phyloP scores from a whole-genome alignment of 1,140 invertebrate species.

The Papilio aristodemus region DNA sequence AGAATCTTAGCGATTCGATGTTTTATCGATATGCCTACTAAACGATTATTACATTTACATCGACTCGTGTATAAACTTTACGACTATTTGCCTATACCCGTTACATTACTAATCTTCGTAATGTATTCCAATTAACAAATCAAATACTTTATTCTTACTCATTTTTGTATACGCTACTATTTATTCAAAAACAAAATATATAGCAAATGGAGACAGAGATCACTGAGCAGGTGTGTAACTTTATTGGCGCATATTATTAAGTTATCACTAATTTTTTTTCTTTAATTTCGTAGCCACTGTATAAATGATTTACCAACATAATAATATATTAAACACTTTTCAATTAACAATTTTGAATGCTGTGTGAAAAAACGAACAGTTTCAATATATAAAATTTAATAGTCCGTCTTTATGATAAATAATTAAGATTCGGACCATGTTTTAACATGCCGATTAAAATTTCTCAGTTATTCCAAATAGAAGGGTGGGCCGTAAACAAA shows the following conservation, averaged over 20 bases:
- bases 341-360: slow-evolving; percentile 2
- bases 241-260: too few relatives aligned
- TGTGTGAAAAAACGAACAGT: slow-evolving; percentile 23
- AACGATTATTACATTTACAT: slow-evolving; percentile 17
- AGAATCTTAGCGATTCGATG: slow-evolving; percentile 60
- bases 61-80: too few relatives aligned
- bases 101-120: too few relatives aligned
- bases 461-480: slow-evolving; percentile 55
- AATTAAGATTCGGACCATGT: slow-evolving; percentile 49
- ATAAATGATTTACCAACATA: not conserved
- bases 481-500: slow-evolving; percentile 47
- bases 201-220: too few relatives aligned
- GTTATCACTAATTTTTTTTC: too few relatives aligned
- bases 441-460: slow-evolving; percentile 53
- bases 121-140: too few relatives aligned
- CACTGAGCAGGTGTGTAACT: too few relatives aligned
- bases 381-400: slow-evolving; percentile 24
- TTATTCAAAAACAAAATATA: too few relatives aligned
- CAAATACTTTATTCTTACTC: too few relatives aligned
- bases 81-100: not conserved
- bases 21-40: slow-evolving; percentile 47
- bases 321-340: not conserved
- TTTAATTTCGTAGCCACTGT: not conserved
- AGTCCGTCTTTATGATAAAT: slow-evolving; percentile 52
- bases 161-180: too few relatives aligned